Evolutionary conservation across 2,888 invertebrate species (phyloP), one percentile per base, ranked within the genome.

Genomic region (Tortricodes alternella): DNA sequence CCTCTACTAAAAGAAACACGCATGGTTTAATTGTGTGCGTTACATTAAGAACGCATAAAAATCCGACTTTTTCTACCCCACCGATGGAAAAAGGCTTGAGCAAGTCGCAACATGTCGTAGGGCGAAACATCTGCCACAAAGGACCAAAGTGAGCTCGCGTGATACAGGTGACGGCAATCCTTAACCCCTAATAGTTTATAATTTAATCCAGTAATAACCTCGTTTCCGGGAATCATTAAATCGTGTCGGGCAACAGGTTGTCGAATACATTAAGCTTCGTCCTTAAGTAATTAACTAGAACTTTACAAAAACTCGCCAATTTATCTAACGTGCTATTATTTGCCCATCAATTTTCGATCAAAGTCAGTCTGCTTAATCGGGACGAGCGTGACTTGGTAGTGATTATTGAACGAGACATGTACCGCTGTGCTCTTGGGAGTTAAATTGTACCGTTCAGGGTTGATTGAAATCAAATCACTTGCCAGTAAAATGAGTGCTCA

Each of bases 291-390:
- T 68, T 71, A 75, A 75, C 76, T 76, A 13, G 18, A 11, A 75
- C 76, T 78, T 74, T 72, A 69, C 65, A 67, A 69, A 71, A 52
- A 70, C 67, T 69, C 64, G 62, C 61, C 44, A 49, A 49, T 66
- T 64, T 66, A 67, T 69, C 72, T 61, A 66, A 66, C 69, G 63
- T 61, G 69, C 75, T 81, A 83, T 84, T 83, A 83, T 78, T 73
- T 70, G 50, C 51, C 68, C 77, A 83, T 84, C 76, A 82, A 78
- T 80, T 77, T 76, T 77, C 76, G 71, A 79, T 78, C 76, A 74
- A 70, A 74, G 62, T 63, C 68, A 62, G 68, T 63, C 62, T 64
- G 69, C 18, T 11, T 27, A 27, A 27, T 68, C 67, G 65, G 71
- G 69, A 67, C 63, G 53, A 62, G 63, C 64, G 56, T 52, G 52